Evolutionary conservation across 2,888 invertebrate genomes (phyloP), one percentile per base, ranked within the genome.

Genomic region (Stenodera caucasica): DNA sequence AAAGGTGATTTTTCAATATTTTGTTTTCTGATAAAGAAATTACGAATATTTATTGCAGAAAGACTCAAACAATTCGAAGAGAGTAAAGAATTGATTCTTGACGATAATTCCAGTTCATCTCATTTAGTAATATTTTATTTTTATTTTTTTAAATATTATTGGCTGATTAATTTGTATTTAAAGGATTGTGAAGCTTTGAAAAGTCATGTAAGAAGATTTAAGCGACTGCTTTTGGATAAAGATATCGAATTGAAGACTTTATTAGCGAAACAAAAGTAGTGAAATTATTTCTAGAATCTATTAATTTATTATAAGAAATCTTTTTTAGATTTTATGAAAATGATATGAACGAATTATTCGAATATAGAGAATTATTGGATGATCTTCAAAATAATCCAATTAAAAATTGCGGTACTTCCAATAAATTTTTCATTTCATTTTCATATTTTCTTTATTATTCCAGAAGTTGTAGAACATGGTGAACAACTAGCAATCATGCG

Each of bases 221-320:
- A 72, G 60, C 71, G 69, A 63, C 74, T 75, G 72, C 59, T 77
- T 33, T 57, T 75, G 9, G 76, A 76, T 60, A 76, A 75, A 64
- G 72, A 75, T 18, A 57, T 71, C 12, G 74, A 77, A 62, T 56
- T 74, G 14, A 70, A 72, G 51, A 71, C 70, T 37, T 66, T 75
- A 9, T 70, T 70, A 63, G 56, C 68, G 12, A 74, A 75, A 62
- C 59, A 73, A 23, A 72, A 66, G 76, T 76, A 70, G 67, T 58
- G 58, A 59, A 53, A 30, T 14, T 15, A 35, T 15, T 33, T 33
- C 15, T 6, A 56, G 32, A 21, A 21, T 49, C 49, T n/a, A 6
- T 51, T n/a, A n/a, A n/a, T n/a, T n/a, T n/a, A n/a, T n/a, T n/a
- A n/a, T n/a, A n/a, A n/a, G n/a, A n/a, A n/a, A n/a, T n/a, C n/a